Conservation (phyloP, 2,113 vertebrate species). For the Nerophis ophidion region DNA sequence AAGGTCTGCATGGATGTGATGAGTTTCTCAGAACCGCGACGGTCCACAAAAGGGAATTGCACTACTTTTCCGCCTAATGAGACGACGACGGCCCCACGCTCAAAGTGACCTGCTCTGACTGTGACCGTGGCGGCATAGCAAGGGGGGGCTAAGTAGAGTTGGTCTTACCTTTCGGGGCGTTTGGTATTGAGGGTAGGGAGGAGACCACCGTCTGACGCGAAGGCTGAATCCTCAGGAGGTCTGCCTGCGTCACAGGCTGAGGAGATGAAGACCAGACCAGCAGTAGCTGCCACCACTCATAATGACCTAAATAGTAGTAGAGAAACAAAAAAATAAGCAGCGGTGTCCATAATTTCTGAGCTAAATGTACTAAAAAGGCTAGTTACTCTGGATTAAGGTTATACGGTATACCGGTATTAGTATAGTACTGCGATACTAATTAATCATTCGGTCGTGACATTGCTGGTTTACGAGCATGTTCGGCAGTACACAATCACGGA, state of each 20-base stretch:
- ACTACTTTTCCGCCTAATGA: conserved; percentile 6
- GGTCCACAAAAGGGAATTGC: not conserved
- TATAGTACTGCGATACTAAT: no score
- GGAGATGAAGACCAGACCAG: conserved; percentile 11
- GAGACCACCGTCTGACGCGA: conserved; percentile 32
- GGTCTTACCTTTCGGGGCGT: conserved; percentile 7
- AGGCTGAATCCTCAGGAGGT: conserved; percentile 20
- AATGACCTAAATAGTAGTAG: no score
- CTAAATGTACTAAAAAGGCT: no score
- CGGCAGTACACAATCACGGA: no score
- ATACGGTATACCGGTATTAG: no score
- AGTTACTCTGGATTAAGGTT: no score
- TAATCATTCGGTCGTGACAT: no score
- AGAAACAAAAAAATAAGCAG: no score
- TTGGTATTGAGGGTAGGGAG: conserved; percentile 5
- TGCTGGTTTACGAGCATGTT: no score
- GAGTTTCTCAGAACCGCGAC: not conserved
- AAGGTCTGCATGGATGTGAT: not conserved
- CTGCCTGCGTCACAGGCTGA: conserved; percentile 5
- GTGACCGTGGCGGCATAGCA: conserved; percentile 5
- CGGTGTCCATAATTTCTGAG: no score
- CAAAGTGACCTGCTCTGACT: conserved; percentile 24
- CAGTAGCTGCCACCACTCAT: no score
- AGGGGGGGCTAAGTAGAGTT: not conserved
- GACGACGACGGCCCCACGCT: conserved; percentile 7